These are phyloP conservation scores for Drosophila kurseongensis DNA, from an alignment of 1,140 invertebrate species.

Conservation along the genomic window DNA sequence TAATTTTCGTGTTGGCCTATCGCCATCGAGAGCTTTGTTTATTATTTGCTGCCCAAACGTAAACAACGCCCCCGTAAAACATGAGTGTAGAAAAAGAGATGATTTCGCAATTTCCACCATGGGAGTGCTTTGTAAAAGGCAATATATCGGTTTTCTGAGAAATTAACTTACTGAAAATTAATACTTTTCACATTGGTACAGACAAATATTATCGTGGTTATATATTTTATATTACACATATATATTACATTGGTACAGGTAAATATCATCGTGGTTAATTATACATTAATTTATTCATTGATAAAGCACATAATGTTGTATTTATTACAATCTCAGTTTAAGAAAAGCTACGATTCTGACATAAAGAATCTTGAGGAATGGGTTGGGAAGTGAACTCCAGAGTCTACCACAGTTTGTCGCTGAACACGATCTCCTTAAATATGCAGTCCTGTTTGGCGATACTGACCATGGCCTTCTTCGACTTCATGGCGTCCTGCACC, in stretches of 20 bases:
- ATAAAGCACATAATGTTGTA: slow-evolving; percentile 11
- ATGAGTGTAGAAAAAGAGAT: slow-evolving; percentile 45
- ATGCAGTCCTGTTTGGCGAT: slow-evolving; percentile 85
- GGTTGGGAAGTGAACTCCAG: background rate
- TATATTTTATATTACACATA: too few relatives aligned
- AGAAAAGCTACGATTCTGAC: slow-evolving; percentile 26
- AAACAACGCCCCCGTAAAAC: slow-evolving; percentile 33
- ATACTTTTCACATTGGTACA: too few relatives aligned
- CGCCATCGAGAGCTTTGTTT: slow-evolving; percentile 44
- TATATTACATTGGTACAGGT: too few relatives aligned
- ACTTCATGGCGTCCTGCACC: slow-evolving; percentile 90
- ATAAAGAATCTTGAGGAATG: slow-evolving; percentile 16
- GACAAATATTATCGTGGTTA: too few relatives aligned
- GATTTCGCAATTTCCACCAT: slow-evolving; percentile 86
- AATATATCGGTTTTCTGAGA: too few relatives aligned
- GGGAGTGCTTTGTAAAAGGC: slow-evolving; percentile 87
- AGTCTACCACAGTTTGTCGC: slow-evolving; percentile 85
- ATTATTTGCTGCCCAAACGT: slow-evolving; percentile 27
- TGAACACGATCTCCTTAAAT: slow-evolving; percentile 86
- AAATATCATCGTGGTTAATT: background rate
- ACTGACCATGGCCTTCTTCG: slow-evolving; percentile 85
- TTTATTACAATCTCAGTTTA: slow-evolving; percentile 33
- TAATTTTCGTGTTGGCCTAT: slow-evolving; percentile 3
- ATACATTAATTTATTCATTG: slow-evolving; percentile 24
- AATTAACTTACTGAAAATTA: too few relatives aligned